Evolutionary conservation across 2,797 vertebrate genomes (phyloP), one percentile per base, ranked within the genome.

Genomic region (Chrosomus eos): DNA sequence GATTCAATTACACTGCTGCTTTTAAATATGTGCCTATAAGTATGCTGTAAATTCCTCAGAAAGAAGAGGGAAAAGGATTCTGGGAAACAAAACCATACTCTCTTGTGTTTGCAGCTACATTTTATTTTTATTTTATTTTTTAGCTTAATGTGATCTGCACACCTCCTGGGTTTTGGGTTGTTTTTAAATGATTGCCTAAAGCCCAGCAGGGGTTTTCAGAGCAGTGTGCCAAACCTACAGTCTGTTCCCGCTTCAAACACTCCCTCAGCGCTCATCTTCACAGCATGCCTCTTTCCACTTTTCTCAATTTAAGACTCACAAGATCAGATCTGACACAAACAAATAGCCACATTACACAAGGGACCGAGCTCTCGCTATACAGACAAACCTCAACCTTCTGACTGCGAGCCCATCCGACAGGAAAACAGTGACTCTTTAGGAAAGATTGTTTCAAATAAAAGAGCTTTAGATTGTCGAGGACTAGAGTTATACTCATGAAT

Each of bases 131-230:
- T 48, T 58, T 16, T 1, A 3, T 14, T 58, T 66, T 67, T 80
- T 19, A 66, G 21, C 28, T 19, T 38, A 36, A 51, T 33, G 21
- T 10, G 21, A 43, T 48, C 38, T 36, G 9, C 40, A 19, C n/a
- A 53, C 28, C 81, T 66, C 58, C 31, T 83, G 23, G 28, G 31
- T 36, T 75, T 28, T 83, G 23, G 40, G 23, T 19, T 82, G 73
- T 58, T 83, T 76, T 82, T 53, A 66, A 79, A 80, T 83, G 1
- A 79, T 78, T 67, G 72, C 79, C 82, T 81, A 21, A 73, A 86
- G 48, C 45, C 31, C 77, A 68, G 36, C 21, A 55, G 58, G 53
- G 55, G 67, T 43, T 60, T 76, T 80, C 31, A 45, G 33, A n/a
- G 72, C 72, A 40, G 26, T 74, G 81, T 60, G 81, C 78, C 66